phyloP scores from a whole-genome alignment of 1,140 invertebrate species.

The Dryas iulia region DNA sequence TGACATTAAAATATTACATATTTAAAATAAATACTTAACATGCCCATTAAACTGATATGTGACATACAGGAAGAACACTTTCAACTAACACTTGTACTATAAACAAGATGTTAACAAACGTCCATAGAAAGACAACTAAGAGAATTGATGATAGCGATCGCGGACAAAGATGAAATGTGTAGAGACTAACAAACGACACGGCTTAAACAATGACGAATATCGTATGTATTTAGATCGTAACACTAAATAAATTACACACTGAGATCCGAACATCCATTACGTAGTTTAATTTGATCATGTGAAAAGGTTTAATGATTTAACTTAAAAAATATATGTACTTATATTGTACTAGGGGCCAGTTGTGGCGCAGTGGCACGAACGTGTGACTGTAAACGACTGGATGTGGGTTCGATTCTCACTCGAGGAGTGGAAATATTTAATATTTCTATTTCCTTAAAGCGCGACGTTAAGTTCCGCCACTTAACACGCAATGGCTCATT shows the following conservation, averaged over 20 bases:
- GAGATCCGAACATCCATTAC: neutral
- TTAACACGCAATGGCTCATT: no score
- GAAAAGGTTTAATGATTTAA: neutral
- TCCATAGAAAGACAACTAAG: constrained; percentile 37
- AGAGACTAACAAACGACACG: constrained; percentile 41
- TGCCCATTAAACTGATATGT: neutral
- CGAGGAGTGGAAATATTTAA: no score
- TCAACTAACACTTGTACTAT: constrained; percentile 14
- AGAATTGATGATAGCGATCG: constrained; percentile 45
- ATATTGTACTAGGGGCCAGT: no score
- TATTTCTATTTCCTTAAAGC: no score
- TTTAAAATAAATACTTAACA: neutral
- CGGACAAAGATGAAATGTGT: constrained; percentile 41
- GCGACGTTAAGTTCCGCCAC: no score
- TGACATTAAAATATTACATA: no score
- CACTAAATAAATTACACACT: constrained; percentile 16
- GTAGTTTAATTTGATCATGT: neutral
- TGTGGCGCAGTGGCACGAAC: no score
- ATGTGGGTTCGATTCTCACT: no score
- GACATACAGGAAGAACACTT: neutral
- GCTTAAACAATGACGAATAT: constrained; percentile 14
- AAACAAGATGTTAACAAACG: constrained; percentile 38
- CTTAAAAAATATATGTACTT: neutral
- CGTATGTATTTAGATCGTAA: constrained; percentile 14
- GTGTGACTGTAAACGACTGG: no score